Conservation (phyloP, 2,797 vertebrate species). For the Meda fulgida region DNA sequence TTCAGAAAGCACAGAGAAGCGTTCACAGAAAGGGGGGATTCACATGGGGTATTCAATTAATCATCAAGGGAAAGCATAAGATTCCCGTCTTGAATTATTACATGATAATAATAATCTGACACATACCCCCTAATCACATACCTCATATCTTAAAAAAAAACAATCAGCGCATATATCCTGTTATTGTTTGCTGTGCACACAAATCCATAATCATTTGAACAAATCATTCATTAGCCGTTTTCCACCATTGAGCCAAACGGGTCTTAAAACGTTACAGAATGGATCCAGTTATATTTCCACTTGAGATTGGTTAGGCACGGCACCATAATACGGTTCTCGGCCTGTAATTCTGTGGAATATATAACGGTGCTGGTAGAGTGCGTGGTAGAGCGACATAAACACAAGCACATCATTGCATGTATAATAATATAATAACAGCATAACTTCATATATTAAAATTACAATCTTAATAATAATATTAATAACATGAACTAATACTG, state of each 20-base stretch:
- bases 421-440: too few species aligned
- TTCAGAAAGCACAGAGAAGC: constrained; percentile 17
- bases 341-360: too few species aligned
- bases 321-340: too few species aligned
- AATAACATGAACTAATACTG: too few species aligned
- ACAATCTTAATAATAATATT: too few species aligned
- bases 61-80: background rate
- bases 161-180: background rate
- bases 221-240: background rate
- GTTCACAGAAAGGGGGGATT: background rate
- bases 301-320: too few species aligned
- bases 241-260: background rate
- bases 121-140: background rate
- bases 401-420: too few species aligned
- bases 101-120: background rate
- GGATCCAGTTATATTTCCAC: too few species aligned
- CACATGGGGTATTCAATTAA: background rate
- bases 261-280: background rate
- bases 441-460: too few species aligned
- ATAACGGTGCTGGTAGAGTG: too few species aligned
- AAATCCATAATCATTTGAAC: constrained; percentile 11
- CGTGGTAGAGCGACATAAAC: too few species aligned
- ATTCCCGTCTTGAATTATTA: background rate
- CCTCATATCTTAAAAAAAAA: background rate
- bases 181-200: background rate